Evolutionary conservation across 1,140 invertebrate genomes (phyloP).

Genomic region (Melitaea cinxia): DNA sequence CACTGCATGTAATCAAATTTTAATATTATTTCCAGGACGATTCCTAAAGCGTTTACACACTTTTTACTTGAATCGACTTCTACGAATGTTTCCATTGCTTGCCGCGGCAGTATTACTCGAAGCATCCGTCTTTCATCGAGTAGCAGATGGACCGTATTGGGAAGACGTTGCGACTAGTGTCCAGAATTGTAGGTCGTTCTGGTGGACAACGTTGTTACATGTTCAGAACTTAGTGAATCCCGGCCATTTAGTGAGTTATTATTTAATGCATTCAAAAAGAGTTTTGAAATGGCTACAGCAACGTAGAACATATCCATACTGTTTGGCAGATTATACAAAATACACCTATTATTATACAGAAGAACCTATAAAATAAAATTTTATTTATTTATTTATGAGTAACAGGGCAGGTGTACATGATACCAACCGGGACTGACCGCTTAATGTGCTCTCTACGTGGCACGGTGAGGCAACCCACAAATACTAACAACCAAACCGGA

Average conservation of each 20-base stretch:
- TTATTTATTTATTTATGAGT: too few relatives aligned
- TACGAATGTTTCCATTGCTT: conserved; percentile 84
- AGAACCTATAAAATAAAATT: too few relatives aligned
- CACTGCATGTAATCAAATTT: background rate
- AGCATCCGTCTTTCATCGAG: conserved; percentile 80
- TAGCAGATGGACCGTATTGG: conserved; percentile 84
- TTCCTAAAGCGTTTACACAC: conserved; percentile 63
- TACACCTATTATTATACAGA: too few relatives aligned
- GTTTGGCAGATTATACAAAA: too few relatives aligned
- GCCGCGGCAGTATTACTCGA: conserved; percentile 82
- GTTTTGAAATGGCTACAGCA: too few relatives aligned
- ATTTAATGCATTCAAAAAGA: background rate
- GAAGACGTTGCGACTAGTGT: conserved; percentile 34
- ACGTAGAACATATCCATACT: too few relatives aligned
- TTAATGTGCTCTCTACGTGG: too few relatives aligned
- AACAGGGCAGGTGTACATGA: too few relatives aligned
- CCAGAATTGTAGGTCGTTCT: conserved; percentile 74
- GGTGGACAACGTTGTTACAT: conserved; percentile 82
- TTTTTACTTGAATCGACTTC: conserved; percentile 82
- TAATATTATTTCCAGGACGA: conserved; percentile 32
- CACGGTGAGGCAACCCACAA: too few relatives aligned
- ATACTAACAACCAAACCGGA: too few relatives aligned
- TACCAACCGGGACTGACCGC: too few relatives aligned
- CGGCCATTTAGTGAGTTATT: conserved; percentile 59
- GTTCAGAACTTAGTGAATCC: conserved; percentile 81